Conservation (phyloP, 2,888 invertebrate genomes). For the Anorthoa munda region DNA sequence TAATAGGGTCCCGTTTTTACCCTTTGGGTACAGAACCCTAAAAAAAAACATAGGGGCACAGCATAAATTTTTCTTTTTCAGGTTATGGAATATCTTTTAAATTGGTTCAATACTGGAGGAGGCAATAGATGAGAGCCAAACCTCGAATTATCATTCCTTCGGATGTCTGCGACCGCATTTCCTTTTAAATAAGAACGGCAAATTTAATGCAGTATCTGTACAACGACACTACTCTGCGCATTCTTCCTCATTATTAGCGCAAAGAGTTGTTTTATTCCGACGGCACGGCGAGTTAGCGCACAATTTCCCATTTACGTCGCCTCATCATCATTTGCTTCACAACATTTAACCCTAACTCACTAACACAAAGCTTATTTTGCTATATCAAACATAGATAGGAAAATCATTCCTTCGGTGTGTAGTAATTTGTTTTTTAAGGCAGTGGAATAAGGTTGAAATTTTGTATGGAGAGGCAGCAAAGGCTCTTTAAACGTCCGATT, state of each 20-base stretch:
- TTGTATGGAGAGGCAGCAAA: conserved; percentile 65
- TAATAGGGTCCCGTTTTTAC: too few species aligned
- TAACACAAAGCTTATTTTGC: conserved; percentile 66
- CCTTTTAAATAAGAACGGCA: background rate
- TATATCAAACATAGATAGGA: conserved; percentile 51
- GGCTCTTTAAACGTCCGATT: conserved; percentile 83
- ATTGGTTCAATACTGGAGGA: too few species aligned
- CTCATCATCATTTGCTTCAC: conserved; percentile 73
- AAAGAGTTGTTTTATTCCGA: conserved; percentile 90
- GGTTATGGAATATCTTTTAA: too few species aligned
- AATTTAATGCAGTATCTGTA: conserved; percentile 18
- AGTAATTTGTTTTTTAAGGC: conserved; percentile 49
- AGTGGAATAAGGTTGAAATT: conserved; percentile 53
- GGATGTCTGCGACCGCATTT: too few species aligned
- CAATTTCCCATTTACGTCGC: conserved; percentile 89
- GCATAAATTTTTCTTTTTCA: too few species aligned
- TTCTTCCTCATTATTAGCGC: conserved; percentile 89
- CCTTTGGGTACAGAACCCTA: too few species aligned
- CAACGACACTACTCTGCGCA: conserved; percentile 34
- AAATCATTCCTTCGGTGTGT: conserved; percentile 65
- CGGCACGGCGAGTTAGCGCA: conserved; percentile 85
- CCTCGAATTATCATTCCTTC: too few species aligned
- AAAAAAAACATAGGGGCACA: too few species aligned
- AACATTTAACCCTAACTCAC: conserved; percentile 69
- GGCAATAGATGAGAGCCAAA: too few species aligned